Base-by-base conservation (phyloP, 2,797 vertebrate genomes). In the Sandelia bainsii region DNA sequence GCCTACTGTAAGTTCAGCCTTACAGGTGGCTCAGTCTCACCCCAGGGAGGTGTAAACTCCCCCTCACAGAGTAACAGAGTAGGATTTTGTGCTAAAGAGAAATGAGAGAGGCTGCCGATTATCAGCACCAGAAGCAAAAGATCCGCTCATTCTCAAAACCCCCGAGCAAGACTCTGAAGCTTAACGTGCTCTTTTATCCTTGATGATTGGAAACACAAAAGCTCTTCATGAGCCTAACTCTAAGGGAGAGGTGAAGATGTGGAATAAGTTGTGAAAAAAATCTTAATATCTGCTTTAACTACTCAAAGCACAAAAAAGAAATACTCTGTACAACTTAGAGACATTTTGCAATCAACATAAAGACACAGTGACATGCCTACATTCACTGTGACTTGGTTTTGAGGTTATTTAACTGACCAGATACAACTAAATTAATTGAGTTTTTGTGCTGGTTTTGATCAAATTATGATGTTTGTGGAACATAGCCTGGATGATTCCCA, bases 51-150 rank as follows among this genome's bases (percentile, higher is more conserved):
- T 71, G 61, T 69, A 79, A 83, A 72, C 68, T 74, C 81, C 85
- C 80, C 87, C 80, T 82, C 14, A 3, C 77, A 87, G 79, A 83
- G 69, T 52, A 75, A 75, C 89, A 93, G 84, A 90, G 88, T 87
- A 84, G 49, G 62, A 79, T 90, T 88, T 92, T 94, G 91, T 93
- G 75, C 66, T 42, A 58, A 77, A 72, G 58, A 80, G 85, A 86
- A 92, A 93, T 32, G 68, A 83, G 82, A 89, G 92, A 91, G 87
- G 91, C 74, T 51, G 73, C 74, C 66, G 89, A 91, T 93, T 92
- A 91, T 84, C 89, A 83, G 80, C 86, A 83, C 83, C 76, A 88
- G 89, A 92, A 85, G 84, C 75, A 88, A 83, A 76, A 79, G 83
- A 89, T 86, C 86, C 73, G 88, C 67, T 87, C 89, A 77, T 80